Evolutionary conservation across 2,888 invertebrate species (phyloP).

Genomic region (Lagria hirta): DNA sequence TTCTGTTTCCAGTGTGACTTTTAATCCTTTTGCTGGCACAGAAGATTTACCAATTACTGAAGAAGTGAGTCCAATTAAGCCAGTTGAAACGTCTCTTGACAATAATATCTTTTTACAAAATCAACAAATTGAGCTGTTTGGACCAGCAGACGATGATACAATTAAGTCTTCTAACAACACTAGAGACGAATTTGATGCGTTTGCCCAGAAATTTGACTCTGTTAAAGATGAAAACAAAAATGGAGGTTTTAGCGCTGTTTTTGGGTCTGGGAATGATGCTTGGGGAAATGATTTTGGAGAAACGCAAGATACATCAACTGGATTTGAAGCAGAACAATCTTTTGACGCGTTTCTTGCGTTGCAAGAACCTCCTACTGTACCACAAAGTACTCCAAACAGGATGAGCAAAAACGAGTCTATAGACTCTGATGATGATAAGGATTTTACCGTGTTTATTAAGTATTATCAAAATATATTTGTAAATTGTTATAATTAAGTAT

Average conservation of each 20-base stretch:
- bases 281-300: slow-evolving; percentile 45
- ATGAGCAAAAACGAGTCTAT: slow-evolving; percentile 65
- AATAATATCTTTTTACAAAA: slow-evolving; percentile 30
- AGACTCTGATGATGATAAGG: slow-evolving; percentile 78
- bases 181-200: slow-evolving; percentile 78
- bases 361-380: slow-evolving; percentile 71
- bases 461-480: slow-evolving; percentile 40
- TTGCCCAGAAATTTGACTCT: slow-evolving; percentile 85
- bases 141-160: slow-evolving; percentile 8
- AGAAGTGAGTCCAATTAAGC: slow-evolving; percentile 36
- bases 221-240: slow-evolving; percentile 57
- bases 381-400: slow-evolving; percentile 66
- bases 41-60: slow-evolving; percentile 39
- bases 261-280: slow-evolving; percentile 46
- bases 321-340: slow-evolving; percentile 71
- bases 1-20: slow-evolving; percentile 51
- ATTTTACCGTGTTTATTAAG: slow-evolving; percentile 82
- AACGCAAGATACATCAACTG: slow-evolving; percentile 48
- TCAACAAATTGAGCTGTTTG: slow-evolving; percentile 20
- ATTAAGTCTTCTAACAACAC: slow-evolving; percentile 8
- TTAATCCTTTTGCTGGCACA: slow-evolving; percentile 56
- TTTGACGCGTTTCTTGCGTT: slow-evolving; percentile 81
- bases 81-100: slow-evolving; percentile 33
- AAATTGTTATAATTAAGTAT: slow-evolving; percentile 8
- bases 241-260: slow-evolving; percentile 60